phyloP scores from a whole-genome alignment of 2,888 invertebrate species.

The Tetragnatha montana region DNA sequence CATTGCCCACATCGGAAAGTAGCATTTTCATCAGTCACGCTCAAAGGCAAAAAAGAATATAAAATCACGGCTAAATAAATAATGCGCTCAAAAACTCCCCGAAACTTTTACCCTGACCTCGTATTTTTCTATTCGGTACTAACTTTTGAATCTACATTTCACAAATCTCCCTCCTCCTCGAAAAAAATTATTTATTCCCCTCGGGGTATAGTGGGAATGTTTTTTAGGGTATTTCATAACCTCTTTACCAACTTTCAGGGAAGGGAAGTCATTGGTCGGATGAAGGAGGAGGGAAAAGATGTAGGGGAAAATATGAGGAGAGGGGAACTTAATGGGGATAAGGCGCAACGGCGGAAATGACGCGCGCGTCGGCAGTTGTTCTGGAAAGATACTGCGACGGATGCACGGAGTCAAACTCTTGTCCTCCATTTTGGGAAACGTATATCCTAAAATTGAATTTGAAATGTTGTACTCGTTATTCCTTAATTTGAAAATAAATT shows the following conservation, averaged over 20 bases:
- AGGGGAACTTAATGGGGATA: slow-evolving; percentile 62
- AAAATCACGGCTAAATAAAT: slow-evolving; percentile 66
- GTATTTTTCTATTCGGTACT: slow-evolving; percentile 64
- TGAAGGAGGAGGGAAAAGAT: slow-evolving; percentile 24
- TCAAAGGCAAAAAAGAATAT: slow-evolving; percentile 27
- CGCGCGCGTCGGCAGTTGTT: slow-evolving; percentile 60
- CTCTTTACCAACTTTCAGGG: slow-evolving; percentile 54
- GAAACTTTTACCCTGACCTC: slow-evolving; percentile 55
- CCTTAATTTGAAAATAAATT: too few relatives aligned
- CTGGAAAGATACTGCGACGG: slow-evolving; percentile 44
- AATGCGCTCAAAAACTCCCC: slow-evolving; percentile 55
- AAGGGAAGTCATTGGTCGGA: slow-evolving; percentile 41
- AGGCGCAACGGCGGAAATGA: slow-evolving; percentile 59
- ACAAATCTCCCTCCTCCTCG: slow-evolving; percentile 46
- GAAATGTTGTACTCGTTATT: too few relatives aligned
- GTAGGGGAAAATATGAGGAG: slow-evolving; percentile 43
- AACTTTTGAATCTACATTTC: slow-evolving; percentile 67
- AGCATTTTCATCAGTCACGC: slow-evolving; percentile 60
- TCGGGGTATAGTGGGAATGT: slow-evolving; percentile 39
- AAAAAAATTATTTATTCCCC: not conserved
- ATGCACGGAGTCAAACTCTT: slow-evolving; percentile 1
- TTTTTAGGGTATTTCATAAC: slow-evolving; percentile 65
- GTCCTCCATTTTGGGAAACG: slow-evolving; percentile 50
- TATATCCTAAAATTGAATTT: too few relatives aligned
- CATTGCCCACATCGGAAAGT: slow-evolving; percentile 57